Base-by-base conservation (phyloP, 2,888 invertebrate species). In the Koerneria pararmatus region DNA sequence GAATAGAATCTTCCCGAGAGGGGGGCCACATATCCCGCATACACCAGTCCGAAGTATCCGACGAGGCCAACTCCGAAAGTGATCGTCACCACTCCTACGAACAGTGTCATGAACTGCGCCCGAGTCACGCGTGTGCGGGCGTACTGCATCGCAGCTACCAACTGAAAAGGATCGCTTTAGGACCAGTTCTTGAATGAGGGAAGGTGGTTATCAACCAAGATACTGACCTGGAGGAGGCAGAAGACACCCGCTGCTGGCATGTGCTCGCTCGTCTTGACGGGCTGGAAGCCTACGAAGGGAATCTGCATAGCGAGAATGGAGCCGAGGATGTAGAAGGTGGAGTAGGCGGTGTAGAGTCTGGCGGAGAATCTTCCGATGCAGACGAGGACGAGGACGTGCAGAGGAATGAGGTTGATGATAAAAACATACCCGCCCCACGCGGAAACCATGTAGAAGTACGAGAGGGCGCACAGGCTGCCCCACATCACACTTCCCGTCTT, bases 371-470 rank as follows among this genome's bases (percentile, higher is more conserved):
- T 88, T 49, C 95, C 97, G 93, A 97, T 95, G 56, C 95, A 86
- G 54, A 83, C 71, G 49, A 98, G 87, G 1, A 90, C 90, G 86
- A 98, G 95, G 3, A 95, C 95, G 84, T 99, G 98, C 15, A 99
- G 88, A 0, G 98, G 98, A 75, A 99, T 97, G 83, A 99, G 87
- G 86, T 99, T 99, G 84, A 97, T 98, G 80, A 99, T 98, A 85
- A 97, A 99, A 49, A 98, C 97, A 84, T 98, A 98, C 73, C 98
- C 98, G 77, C 98, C 98, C 98, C 98, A 98, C 74, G 97, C 97
- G 71, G 95, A 97, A 29, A 91, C 98, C 98, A 99, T 99, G 86
- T 99, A 98, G 86, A 99, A 97, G 86, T 99, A 98, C 0, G 95
- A 93, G 3, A 99, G 84, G 6, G 98, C 92, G 65, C 95, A 90